phyloP scores from a whole-genome alignment of 2,113 vertebrate genomes.

The Narcine bancroftii region DNA sequence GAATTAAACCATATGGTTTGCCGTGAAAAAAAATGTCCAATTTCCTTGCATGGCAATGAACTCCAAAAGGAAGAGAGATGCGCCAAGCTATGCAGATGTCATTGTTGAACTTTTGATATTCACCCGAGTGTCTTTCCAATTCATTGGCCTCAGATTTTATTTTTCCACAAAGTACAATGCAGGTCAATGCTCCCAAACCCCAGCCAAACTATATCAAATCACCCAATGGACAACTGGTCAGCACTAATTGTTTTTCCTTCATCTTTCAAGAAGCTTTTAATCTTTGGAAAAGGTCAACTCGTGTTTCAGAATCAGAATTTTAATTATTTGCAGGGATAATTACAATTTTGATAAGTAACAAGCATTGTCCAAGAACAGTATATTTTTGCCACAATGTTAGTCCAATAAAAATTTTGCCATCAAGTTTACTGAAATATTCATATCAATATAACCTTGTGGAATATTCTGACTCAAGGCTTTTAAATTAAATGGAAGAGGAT shows the following conservation, averaged over 20 bases:
- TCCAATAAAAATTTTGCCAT: not conserved
- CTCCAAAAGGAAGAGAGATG: not conserved
- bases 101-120: not conserved
- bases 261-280: not conserved
- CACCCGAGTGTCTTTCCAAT: not conserved
- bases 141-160: not conserved
- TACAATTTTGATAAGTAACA: not conserved
- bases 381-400: not conserved
- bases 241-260: not conserved
- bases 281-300: not conserved
- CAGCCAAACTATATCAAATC: not conserved
- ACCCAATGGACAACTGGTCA: not conserved
- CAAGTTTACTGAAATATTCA: not conserved
- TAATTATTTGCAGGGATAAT: not conserved
- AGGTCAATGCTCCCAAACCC: not conserved
- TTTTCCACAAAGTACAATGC: not conserved
- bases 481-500: not conserved
- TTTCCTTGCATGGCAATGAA: not conserved
- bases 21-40: not conserved
- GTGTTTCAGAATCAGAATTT: not conserved
- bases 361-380: not conserved
- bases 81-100: not conserved
- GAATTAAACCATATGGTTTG: not conserved
- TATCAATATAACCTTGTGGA: not conserved
- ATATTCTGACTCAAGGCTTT: not conserved